A percentile compares a stretch with the other conserved stretches of the same genome.
Conservation (phyloP, 2,797 vertebrate genomes). For the Echiichthys vipera region DNA sequence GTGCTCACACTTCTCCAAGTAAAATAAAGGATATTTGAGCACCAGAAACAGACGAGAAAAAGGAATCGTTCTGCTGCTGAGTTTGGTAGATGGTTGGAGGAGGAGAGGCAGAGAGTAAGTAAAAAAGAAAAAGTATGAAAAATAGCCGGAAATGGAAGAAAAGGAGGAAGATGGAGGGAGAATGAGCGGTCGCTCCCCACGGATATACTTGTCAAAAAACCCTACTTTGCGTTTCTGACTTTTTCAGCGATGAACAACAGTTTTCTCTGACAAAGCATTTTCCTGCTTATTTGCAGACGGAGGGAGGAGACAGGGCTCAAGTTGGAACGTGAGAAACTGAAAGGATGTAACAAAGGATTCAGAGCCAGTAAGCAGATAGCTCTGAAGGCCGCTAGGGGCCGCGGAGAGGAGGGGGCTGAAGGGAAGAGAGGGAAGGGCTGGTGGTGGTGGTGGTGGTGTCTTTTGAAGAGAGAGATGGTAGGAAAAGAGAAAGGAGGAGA, state of each 20-base stretch:
- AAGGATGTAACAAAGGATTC: constrained; percentile 79
- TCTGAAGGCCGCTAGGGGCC: constrained; percentile 76
- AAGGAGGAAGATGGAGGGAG: constrained; percentile 37
- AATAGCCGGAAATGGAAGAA: background rate
- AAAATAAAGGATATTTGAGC: constrained; percentile 42
- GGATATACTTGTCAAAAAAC: constrained; percentile 79
- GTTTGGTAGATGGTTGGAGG: constrained; percentile 29
- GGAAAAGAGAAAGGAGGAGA: constrained; percentile 65
- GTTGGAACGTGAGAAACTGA: constrained; percentile 76
- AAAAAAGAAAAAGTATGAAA: constrained; percentile 40
- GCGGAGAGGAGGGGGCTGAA: background rate
- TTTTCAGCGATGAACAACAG: constrained; percentile 72
- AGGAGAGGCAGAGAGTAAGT: constrained; percentile 35
- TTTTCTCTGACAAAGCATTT: constrained; percentile 83
- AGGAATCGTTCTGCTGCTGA: constrained; percentile 40
- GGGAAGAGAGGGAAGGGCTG: constrained; percentile 13
- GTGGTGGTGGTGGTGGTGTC: constrained; percentile 44
- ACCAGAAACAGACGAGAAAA: constrained; percentile 27
- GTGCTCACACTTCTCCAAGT: constrained; percentile 29
- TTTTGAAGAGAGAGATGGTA: constrained; percentile 74
- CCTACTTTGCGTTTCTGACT: constrained; percentile 80
- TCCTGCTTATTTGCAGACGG: constrained; percentile 80
- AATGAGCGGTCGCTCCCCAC: constrained; percentile 66
- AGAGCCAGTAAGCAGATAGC: constrained; percentile 78
- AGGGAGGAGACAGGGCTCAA: constrained; percentile 72